Evolutionary conservation across 2,113 vertebrate genomes (phyloP).

Genomic region (Sisor rabdophorus): DNA sequence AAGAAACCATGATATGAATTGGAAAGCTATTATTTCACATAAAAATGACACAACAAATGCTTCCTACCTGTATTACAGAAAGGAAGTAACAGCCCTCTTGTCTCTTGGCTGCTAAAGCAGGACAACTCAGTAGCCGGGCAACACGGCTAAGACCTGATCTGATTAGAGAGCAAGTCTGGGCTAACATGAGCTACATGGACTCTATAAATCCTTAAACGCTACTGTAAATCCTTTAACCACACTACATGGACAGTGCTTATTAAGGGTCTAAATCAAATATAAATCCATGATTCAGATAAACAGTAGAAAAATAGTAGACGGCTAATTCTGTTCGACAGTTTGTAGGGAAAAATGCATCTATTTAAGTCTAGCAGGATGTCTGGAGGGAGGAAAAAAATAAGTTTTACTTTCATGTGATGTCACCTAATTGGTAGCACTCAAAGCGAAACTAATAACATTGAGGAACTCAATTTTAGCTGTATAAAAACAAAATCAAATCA

Average conservation of each 20-base stretch:
- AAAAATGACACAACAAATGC: background rate
- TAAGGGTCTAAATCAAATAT: background rate
- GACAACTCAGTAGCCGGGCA: conserved; percentile 41
- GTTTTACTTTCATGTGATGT: background rate
- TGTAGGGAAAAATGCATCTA: background rate
- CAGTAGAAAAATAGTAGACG: background rate
- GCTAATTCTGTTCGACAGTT: background rate
- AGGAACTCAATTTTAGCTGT: background rate
- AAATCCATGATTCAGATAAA: background rate
- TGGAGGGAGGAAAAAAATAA: background rate
- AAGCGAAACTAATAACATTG: background rate
- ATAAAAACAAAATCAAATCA: background rate
- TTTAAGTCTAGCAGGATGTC: background rate
- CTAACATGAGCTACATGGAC: conserved; percentile 44
- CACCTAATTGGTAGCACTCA: background rate
- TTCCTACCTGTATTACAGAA: conserved; percentile 70
- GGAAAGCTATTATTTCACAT: background rate
- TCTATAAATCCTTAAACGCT: conserved; percentile 10
- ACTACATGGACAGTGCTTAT: background rate
- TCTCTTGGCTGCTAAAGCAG: conserved; percentile 61
- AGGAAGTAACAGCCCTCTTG: conserved; percentile 71
- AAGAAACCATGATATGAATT: background rate
- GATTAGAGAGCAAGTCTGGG: conserved; percentile 63
- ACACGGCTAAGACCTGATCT: conserved; percentile 55
- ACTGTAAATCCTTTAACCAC: conserved; percentile 12